These are phyloP conservation scores for Apostichopus parvimensis DNA, from an alignment of 35 echinoderm and acorn worm genomes.

Conservation along the genomic window DNA sequence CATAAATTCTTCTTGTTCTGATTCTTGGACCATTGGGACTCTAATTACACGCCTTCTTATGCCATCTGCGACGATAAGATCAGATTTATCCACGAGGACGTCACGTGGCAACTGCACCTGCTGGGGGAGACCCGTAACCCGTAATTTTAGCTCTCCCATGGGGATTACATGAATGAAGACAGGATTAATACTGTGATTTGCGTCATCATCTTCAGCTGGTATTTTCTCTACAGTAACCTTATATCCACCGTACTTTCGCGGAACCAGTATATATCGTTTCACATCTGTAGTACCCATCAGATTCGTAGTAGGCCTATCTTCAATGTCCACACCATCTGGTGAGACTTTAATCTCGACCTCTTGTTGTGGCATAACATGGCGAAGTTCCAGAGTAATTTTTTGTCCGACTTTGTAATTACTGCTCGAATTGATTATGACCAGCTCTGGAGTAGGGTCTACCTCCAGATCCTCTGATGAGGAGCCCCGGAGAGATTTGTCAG, in stretches of 20 bases:
- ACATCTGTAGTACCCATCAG: no score
- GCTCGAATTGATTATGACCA: not conserved
- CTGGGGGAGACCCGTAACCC: not conserved
- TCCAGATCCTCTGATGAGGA: not conserved
- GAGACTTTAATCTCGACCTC: not conserved
- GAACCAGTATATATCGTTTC: not conserved
- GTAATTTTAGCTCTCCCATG: not conserved
- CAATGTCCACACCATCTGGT: not conserved
- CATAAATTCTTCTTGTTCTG: not conserved
- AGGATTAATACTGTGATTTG: not conserved
- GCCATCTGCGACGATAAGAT: conserved; percentile 13
- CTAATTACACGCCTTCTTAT: not conserved
- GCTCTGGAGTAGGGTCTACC: not conserved
- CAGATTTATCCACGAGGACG: not conserved
- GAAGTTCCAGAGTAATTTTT: not conserved
- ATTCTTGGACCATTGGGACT: not conserved
- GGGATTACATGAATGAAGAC: not conserved
- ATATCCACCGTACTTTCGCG: not conserved
- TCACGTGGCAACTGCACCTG: conserved; percentile 19
- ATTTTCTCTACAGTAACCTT: not conserved
- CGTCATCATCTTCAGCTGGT: not conserved
- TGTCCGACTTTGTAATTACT: conserved; percentile 4
- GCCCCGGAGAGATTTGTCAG: not conserved
- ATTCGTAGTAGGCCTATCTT: not conserved
- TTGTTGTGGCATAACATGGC: not conserved